Evolutionary conservation across 1,140 invertebrate species (phyloP).

Genomic region (Danaus melanippus): DNA sequence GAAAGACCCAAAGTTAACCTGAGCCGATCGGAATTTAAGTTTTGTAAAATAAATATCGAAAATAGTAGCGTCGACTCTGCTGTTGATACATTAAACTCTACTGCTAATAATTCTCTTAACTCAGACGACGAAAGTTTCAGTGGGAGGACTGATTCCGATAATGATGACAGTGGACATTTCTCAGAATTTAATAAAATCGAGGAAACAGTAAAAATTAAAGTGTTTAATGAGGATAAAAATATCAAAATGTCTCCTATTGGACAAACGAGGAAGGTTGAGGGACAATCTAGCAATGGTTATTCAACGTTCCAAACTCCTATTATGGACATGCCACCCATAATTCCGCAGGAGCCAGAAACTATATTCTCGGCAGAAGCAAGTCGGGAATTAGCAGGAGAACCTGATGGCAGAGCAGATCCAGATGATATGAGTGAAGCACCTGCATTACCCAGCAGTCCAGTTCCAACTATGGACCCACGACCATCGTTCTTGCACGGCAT

Average conservation of each 20-base stretch:
- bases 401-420: constrained; percentile 85
- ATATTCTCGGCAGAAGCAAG: constrained; percentile 74
- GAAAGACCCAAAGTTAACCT: constrained; percentile 75
- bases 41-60: constrained; percentile 71
- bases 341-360: constrained; percentile 53
- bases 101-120: constrained; percentile 61
- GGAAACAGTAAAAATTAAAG: constrained; percentile 68
- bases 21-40: constrained; percentile 72
- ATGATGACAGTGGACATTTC: constrained; percentile 68
- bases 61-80: constrained; percentile 62
- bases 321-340: constrained; percentile 63
- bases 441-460: constrained; percentile 77
- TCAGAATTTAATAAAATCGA: constrained; percentile 64
- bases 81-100: constrained; percentile 58
- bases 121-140: constrained; percentile 70
- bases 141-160: constrained; percentile 65
- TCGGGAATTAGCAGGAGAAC: constrained; percentile 84
- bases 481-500: constrained; percentile 80
- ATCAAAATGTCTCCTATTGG: constrained; percentile 58
- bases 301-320: constrained; percentile 67
- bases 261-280: constrained; percentile 65
- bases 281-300: constrained; percentile 53
- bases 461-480: constrained; percentile 75
- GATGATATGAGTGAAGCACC: constrained; percentile 78
- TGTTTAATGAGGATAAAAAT: constrained; percentile 66